Percentiles rank a stretch among this genome's conserved stretches.
These are phyloP conservation scores for Choristoneura fumiferana DNA, from an alignment of 1,140 invertebrate species.

Conservation along the genomic window DNA sequence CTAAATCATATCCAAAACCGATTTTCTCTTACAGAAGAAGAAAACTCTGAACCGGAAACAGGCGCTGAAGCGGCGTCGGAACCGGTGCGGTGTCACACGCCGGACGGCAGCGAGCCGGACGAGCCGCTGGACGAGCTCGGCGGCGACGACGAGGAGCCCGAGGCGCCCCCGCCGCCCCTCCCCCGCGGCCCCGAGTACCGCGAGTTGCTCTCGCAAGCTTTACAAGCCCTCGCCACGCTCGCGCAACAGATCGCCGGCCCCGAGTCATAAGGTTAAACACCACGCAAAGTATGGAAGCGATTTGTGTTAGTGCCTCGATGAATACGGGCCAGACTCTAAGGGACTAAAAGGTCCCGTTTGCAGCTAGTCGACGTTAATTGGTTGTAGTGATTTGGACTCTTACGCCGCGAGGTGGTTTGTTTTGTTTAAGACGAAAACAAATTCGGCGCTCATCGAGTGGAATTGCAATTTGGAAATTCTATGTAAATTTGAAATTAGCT, in stretches of 20 bases:
- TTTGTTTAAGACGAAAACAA: not conserved
- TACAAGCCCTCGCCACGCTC: not conserved
- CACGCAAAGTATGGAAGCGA: too few species aligned
- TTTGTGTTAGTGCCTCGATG: too few species aligned
- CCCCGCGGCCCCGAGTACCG: not conserved
- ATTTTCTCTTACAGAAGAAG: conserved; percentile 30
- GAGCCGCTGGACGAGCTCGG: conserved; percentile 26
- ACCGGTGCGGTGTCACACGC: conserved; percentile 26
- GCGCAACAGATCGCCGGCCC: not conserved
- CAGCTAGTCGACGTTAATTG: not conserved
- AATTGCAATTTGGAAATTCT: not conserved
- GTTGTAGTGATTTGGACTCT: not conserved
- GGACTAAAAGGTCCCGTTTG: too few species aligned
- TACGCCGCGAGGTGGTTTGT: not conserved
- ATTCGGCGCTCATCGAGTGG: not conserved
- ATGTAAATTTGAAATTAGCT: conserved; percentile 20
- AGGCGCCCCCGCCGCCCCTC: conserved; percentile 20
- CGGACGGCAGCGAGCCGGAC: conserved; percentile 31
- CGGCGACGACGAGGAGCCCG: conserved; percentile 19
- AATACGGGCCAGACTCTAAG: too few species aligned
- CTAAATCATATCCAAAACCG: too few species aligned
- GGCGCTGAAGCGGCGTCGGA: conserved; percentile 16
- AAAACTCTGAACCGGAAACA: conserved; percentile 32
- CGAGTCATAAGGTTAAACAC: not conserved
- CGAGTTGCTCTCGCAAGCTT: conserved; percentile 20